These are phyloP conservation scores for Ennomos fuscantarius DNA, from an alignment of 2,888 invertebrate species.

Conservation along the genomic window DNA sequence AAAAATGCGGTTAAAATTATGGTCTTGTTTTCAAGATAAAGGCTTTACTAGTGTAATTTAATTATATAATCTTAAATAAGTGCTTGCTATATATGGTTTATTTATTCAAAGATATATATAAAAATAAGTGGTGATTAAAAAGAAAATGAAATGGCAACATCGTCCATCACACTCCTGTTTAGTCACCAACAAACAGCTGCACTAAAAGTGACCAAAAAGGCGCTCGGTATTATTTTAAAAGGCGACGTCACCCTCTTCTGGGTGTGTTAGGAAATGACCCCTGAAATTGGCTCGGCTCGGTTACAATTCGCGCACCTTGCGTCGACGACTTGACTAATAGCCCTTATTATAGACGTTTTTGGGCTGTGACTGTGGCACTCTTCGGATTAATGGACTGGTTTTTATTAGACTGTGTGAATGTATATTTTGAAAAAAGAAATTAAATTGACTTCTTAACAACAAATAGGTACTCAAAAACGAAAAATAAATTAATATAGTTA, in stretches of 20 bases:
- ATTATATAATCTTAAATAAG: too few relatives aligned
- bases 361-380: constrained; percentile 22
- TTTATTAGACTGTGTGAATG: constrained; percentile 10
- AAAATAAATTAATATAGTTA: too few relatives aligned
- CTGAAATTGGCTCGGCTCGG: constrained; percentile 77
- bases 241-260: constrained; percentile 47
- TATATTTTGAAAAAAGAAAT: constrained; percentile 4
- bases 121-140: too few relatives aligned
- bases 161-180: constrained; percentile 38
- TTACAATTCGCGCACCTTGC: constrained; percentile 77
- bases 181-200: constrained; percentile 56
- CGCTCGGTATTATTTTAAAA: constrained; percentile 63
- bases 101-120: too few relatives aligned
- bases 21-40: too few relatives aligned
- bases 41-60: too few relatives aligned
- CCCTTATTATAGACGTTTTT: constrained; percentile 68
- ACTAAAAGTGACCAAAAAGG: constrained; percentile 27
- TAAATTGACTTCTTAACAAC: too few relatives aligned
- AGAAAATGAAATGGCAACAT: too few relatives aligned
- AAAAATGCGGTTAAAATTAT: too few relatives aligned
- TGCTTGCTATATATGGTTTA: too few relatives aligned
- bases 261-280: constrained; percentile 78
- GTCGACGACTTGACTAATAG: constrained; percentile 72
- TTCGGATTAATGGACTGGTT: constrained; percentile 2
- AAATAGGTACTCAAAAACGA: too few relatives aligned